Percentiles rank a stretch among this genome's conserved stretches.
Conservation (phyloP, 2,888 invertebrate species). For the Esperia sulphurella region DNA sequence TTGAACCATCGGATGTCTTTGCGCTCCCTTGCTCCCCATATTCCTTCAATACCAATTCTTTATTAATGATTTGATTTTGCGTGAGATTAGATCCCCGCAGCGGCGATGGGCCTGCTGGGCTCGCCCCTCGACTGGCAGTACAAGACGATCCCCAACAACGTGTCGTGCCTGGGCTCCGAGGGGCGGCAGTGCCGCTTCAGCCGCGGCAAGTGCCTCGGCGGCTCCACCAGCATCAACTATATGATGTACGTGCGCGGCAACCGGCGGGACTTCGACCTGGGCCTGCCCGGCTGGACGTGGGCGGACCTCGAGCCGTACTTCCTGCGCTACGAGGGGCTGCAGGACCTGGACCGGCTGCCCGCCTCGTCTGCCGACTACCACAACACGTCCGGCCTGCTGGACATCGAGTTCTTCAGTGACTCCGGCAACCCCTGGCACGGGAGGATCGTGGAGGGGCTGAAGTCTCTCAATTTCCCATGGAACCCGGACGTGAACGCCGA, state of each 20-base stretch:
- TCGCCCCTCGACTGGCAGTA: constrained; percentile 46
- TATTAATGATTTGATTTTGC: not conserved
- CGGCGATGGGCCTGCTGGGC: constrained; percentile 29
- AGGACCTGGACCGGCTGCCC: constrained; percentile 19
- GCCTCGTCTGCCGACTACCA: not conserved
- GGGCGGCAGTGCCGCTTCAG: constrained; percentile 37
- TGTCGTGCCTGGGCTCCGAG: constrained; percentile 42
- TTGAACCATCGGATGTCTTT: too few species aligned
- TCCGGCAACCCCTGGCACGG: constrained; percentile 45
- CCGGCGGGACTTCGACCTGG: constrained; percentile 37
- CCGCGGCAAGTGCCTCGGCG: constrained; percentile 57
- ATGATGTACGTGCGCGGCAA: constrained; percentile 57
- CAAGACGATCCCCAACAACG: constrained; percentile 40
- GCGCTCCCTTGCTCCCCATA: not conserved
- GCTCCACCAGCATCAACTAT: constrained; percentile 55
- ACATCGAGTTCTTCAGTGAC: constrained; percentile 37
- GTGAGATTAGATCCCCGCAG: constrained; percentile 36
- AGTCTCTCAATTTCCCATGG: constrained; percentile 31
- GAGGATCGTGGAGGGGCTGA: constrained; percentile 31
- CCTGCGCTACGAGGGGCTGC: constrained; percentile 45
- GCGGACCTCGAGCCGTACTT: constrained; percentile 47
- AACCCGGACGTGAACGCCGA: constrained; percentile 49
- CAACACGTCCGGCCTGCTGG: constrained; percentile 17
- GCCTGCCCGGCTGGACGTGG: constrained; percentile 48
- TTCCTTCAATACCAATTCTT: not conserved